Evolutionary conservation across 2,797 vertebrate species (phyloP), one percentile per base, ranked within the genome.

Genomic region (Rachycentron canadum): DNA sequence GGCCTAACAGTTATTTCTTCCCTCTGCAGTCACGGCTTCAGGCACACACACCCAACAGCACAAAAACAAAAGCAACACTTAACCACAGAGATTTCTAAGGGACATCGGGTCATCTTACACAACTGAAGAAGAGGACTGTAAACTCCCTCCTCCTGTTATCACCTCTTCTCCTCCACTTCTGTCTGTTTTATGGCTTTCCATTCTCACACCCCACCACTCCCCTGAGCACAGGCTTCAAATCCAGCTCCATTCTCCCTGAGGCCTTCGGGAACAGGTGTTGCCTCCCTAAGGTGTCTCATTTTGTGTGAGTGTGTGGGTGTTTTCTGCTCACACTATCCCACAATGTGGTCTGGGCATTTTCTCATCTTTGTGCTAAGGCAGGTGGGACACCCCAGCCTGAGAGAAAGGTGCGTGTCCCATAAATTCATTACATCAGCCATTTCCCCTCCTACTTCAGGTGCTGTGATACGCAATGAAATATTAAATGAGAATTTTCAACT

Each of bases 231-330:
- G 50, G 8, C 52, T 61, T 49, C 49, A 38, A 53, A 67, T 40
- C 58, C 64, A 69, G 55, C 64, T 64, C 61, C 58, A 64, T 72
- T 78, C 59, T 38, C 57, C 69, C 71, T 0, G n/a, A 73, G 65
- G 82, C 67, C 62, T 77, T 43, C 49, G 43, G 75, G 72, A 88
- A 82, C 80, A 79, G 87, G 76, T 89, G 84, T 83, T 80, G 64
- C 13, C 40, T 76, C 69, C 74, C 68, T 9, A 17, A 69, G 77
- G 69, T 77, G 43, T 19, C 23, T 19, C 9, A 23, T 53, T 57
- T 26, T 67, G 41, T 38, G 28, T 66, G 11, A 56, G 32, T 73
- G 25, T 45, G 41, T 59, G 19, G 41, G 7, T 23, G 47, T 10
- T 32, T 63, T 38, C 5, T 43, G 30, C 17, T 69, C n/a, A 68